Conservation (phyloP, 2,113 vertebrate genomes). For the Sula dactylatra region DNA sequence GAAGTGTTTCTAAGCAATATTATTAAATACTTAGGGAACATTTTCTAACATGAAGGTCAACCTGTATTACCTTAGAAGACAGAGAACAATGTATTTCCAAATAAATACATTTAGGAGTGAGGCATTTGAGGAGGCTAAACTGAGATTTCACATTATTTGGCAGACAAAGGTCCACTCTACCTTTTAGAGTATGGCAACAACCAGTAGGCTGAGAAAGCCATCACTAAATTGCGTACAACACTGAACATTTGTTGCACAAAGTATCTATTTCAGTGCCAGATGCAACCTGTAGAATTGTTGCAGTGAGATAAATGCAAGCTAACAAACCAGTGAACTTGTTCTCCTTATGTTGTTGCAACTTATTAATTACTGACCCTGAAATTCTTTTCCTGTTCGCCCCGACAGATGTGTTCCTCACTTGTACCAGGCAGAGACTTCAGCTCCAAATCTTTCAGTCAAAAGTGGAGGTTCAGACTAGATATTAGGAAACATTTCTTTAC, state of each 20-base stretch:
- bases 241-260: accelerated
- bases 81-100: neutral
- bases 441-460: neutral
- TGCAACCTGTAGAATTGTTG: neutral
- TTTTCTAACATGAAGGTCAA: neutral
- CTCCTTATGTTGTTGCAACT: neutral
- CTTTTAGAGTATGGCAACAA: neutral
- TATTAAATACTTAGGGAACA: neutral
- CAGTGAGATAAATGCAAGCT: neutral
- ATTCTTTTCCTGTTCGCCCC: neutral
- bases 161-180: neutral
- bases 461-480: neutral
- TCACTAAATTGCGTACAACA: too few relatives aligned
- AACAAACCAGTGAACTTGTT: neutral
- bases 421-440: neutral
- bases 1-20: neutral
- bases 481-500: neutral
- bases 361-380: neutral
- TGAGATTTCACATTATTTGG: neutral
- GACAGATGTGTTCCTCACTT: neutral
- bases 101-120: neutral
- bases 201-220: neutral
- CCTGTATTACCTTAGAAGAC: neutral
- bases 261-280: neutral
- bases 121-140: neutral